phyloP scores from a whole-genome alignment of 2,797 vertebrate genomes.

The Cossypha niveicapilla region DNA sequence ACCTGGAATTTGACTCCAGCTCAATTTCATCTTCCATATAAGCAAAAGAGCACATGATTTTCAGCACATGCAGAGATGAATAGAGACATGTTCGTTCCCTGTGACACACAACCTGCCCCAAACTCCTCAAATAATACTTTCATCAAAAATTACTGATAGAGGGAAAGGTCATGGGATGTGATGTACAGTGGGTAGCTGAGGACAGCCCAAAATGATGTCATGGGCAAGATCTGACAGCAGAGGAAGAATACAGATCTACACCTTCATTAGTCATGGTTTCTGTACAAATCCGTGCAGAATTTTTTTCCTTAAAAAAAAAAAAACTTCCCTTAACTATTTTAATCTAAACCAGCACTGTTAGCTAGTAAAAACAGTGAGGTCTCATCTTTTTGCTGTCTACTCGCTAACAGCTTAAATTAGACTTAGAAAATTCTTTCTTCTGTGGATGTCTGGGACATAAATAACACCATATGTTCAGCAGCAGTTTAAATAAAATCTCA shows the following conservation, averaged over 20 bases:
- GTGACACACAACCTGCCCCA: not conserved
- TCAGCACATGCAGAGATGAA: not conserved
- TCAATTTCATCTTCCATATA: not conserved
- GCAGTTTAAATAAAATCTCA: constrained; percentile 12
- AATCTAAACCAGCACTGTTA: constrained; percentile 30
- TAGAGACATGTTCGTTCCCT: rapidly evolving
- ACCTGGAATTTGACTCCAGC: not conserved
- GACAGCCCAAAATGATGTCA: not conserved
- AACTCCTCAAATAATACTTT: not conserved
- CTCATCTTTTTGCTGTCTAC: constrained; percentile 35
- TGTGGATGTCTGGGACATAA: constrained; percentile 39
- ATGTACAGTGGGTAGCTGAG: not conserved
- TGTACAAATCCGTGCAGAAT: not conserved
- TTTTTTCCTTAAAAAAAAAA: not conserved
- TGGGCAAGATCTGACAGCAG: not conserved
- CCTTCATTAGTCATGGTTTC: constrained; percentile 11
- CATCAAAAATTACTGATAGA: not conserved
- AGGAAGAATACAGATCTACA: not conserved
- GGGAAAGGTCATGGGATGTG: not conserved
- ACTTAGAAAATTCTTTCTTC: constrained; percentile 40
- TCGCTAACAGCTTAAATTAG: constrained; percentile 37
- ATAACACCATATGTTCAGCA: constrained; percentile 53
- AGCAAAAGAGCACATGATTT: not conserved
- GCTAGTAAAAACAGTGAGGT: constrained; percentile 24
- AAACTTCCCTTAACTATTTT: constrained; percentile 3